phyloP scores from a whole-genome alignment of 1,140 invertebrate species.

The Lucilia sericata region DNA sequence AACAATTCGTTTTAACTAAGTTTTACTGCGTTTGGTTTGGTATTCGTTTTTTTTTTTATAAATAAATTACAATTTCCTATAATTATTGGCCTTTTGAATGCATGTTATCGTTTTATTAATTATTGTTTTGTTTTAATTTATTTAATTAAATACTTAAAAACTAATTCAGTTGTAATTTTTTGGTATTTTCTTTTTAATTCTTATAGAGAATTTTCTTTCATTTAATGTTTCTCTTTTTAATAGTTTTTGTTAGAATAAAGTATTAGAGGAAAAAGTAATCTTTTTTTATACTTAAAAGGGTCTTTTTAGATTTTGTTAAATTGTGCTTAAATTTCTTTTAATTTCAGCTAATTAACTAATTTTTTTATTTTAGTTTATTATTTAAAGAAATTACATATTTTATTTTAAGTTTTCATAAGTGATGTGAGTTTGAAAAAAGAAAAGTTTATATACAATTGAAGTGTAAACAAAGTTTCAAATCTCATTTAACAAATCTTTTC shows the following conservation, averaged over 20 bases:
- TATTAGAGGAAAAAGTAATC: neutral
- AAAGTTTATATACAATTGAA: neutral
- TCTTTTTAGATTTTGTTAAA: neutral
- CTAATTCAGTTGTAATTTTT: conserved; percentile 35
- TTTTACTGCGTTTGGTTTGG: neutral
- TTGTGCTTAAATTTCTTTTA: neutral
- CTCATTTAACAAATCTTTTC: too few relatives aligned
- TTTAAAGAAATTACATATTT: neutral
- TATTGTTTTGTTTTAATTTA: neutral
- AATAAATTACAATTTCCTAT: conserved; percentile 13
- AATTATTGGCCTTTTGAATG: conserved; percentile 38
- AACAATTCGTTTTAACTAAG: neutral
- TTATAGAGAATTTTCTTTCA: neutral
- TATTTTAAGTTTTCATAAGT: neutral
- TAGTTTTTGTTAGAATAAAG: neutral
- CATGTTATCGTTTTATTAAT: neutral
- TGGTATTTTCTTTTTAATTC: conserved; percentile 27
- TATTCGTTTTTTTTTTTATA: neutral
- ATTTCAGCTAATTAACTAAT: neutral
- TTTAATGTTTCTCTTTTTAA: neutral
- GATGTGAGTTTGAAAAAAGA: neutral
- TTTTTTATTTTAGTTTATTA: neutral
- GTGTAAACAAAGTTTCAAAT: neutral
- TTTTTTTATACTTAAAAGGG: neutral
- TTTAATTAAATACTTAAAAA: conserved; percentile 33